Percentiles rank a stretch among this genome's conserved stretches.
These are phyloP conservation scores for Merops nubicus DNA, from an alignment of 2,113 vertebrate genomes.

Conservation along the genomic window DNA sequence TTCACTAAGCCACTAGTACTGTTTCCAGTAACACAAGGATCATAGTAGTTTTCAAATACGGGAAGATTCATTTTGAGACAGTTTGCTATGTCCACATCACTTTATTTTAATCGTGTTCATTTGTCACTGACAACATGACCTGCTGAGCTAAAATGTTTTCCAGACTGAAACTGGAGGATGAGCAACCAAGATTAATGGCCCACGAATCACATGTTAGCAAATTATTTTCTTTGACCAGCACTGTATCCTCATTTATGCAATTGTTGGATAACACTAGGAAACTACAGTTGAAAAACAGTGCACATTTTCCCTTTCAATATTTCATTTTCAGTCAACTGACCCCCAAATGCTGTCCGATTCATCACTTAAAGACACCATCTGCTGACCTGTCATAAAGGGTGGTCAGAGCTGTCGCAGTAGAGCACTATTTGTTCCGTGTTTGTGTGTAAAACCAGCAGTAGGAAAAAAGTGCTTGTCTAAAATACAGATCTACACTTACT, in stretches of 20 bases:
- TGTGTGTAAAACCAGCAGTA: not conserved
- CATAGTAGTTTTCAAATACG: not conserved
- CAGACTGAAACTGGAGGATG: conserved; percentile 26
- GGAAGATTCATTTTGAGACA: conserved; percentile 32
- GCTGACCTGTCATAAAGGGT: conserved; percentile 20
- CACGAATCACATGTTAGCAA: conserved; percentile 3
- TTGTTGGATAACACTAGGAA: not conserved
- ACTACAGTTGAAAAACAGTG: not conserved
- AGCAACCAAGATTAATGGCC: conserved; percentile 62
- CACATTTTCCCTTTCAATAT: not conserved
- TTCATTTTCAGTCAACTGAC: conserved; percentile 40
- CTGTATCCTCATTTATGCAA: conserved; percentile 12
- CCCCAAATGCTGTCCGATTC: conserved; percentile 37
- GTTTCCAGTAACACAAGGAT: conserved; percentile 5
- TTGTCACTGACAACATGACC: conserved; percentile 71
- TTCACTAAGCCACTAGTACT: not conserved
- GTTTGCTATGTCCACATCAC: conserved; percentile 47
- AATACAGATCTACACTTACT: not conserved
- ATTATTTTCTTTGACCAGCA: conserved; percentile 43
- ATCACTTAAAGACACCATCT: conserved; percentile 54
- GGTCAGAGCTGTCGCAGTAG: not conserved
- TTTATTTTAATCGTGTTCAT: conserved; percentile 68
- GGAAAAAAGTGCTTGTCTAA: not conserved
- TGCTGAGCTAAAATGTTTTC: conserved; percentile 69
- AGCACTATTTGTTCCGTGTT: not conserved